Percentiles rank a stretch among this genome's conserved stretches.
Evolutionary conservation across 2,888 invertebrate genomes (phyloP).

Genomic region (Chirona hameri): DNA sequence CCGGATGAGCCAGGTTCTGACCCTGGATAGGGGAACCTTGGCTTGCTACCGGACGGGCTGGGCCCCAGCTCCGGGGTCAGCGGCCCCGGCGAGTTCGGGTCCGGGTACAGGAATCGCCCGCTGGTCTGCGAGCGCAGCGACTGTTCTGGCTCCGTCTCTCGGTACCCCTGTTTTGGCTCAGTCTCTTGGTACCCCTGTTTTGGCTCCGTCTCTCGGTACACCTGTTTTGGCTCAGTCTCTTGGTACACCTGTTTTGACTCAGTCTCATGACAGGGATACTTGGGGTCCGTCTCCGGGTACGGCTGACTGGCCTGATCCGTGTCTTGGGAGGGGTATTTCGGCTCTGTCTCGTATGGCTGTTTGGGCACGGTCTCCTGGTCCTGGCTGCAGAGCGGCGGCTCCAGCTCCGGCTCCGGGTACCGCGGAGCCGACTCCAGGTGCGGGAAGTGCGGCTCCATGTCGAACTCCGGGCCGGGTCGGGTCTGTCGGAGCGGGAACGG

Average conservation of each 20-base stretch:
- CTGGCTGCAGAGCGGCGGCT: neutral
- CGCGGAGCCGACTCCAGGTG: neutral
- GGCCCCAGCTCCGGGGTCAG: slow-evolving; percentile 31
- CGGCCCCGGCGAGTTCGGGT: slow-evolving; percentile 33
- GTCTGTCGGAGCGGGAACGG: neutral
- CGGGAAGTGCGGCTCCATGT: neutral
- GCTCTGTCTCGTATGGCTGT: slow-evolving; percentile 28
- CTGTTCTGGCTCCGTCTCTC: slow-evolving; percentile 32
- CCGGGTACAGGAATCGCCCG: slow-evolving; percentile 27
- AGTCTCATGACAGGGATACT: neutral
- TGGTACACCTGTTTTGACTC: slow-evolving; percentile 5
- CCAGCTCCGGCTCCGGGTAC: neutral
- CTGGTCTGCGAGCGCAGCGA: slow-evolving; percentile 29
- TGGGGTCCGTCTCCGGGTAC: neutral
- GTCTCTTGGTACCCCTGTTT: slow-evolving; percentile 22
- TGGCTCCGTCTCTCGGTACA: slow-evolving; percentile 33
- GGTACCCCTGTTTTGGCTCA: slow-evolving; percentile 31
- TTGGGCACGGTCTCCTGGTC: slow-evolving; percentile 32
- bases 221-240: slow-evolving; percentile 31
- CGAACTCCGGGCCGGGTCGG: neutral
- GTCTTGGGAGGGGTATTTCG: slow-evolving; percentile 28
- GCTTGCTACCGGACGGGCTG: slow-evolving; percentile 13
- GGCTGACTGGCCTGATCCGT: neutral
- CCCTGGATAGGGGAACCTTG: slow-evolving; percentile 2
- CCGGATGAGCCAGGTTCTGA: too few relatives aligned